Evolutionary conservation across 2,888 invertebrate genomes (phyloP).

Genomic region (Lycophotia porphyrea): DNA sequence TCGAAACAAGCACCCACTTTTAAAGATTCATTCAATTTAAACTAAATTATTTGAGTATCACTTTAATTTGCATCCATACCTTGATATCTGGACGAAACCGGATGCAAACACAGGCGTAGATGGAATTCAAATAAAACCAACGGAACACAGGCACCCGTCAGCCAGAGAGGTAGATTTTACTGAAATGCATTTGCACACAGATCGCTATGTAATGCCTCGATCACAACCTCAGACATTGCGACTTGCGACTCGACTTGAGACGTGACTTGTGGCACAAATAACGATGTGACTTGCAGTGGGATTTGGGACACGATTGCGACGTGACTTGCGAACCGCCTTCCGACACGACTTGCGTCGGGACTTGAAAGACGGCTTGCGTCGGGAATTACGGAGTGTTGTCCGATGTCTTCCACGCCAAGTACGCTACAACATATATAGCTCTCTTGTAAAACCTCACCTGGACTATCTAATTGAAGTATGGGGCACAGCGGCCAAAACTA

Average conservation of each 20-base stretch:
- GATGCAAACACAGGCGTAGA: not conserved
- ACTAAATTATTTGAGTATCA: not conserved
- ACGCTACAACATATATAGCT: no score
- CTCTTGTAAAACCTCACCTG: no score
- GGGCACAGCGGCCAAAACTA: no score
- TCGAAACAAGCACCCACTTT: not conserved
- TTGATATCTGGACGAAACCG: conserved; percentile 17
- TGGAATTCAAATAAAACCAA: conserved; percentile 41
- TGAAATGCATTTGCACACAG: conserved; percentile 29
- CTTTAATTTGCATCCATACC: not conserved
- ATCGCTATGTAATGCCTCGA: not conserved
- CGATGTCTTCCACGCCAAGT: no score
- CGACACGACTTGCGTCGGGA: no score
- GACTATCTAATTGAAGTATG: no score
- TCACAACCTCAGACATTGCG: not conserved
- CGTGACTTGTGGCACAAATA: not conserved
- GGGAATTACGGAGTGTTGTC: no score
- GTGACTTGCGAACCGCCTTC: not conserved
- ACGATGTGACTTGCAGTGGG: not conserved
- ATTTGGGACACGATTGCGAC: no score
- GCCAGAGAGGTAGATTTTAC: conserved; percentile 19
- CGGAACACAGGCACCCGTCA: not conserved
- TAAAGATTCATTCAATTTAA: not conserved
- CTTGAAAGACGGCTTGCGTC: no score
- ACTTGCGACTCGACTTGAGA: not conserved